A percentile compares a stretch with the other conserved stretches of the same genome.
These are phyloP conservation scores for Epirrhoe alternata DNA, from an alignment of 2,888 invertebrate species.

Conservation along the genomic window DNA sequence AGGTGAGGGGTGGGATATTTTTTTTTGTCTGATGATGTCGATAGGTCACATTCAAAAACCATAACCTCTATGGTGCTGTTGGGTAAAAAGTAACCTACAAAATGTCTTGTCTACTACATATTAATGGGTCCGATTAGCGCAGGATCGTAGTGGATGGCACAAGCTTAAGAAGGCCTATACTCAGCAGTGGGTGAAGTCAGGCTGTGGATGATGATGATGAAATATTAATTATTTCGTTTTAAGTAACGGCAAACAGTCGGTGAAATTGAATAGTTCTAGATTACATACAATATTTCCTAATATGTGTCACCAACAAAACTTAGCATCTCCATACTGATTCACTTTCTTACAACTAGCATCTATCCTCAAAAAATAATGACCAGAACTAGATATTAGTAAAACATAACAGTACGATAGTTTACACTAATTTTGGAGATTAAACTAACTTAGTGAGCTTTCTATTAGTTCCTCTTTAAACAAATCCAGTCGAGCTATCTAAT, in stretches of 20 bases:
- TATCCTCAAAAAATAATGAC: constrained; percentile 23
- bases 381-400: constrained; percentile 24
- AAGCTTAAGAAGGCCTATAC: too few relatives aligned
- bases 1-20: constrained; percentile 58
- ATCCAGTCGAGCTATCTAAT: background rate
- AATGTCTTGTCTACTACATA: too few relatives aligned
- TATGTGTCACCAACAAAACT: background rate
- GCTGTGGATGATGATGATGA: too few relatives aligned
- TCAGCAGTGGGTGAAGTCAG: too few relatives aligned
- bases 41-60: too few relatives aligned
- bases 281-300: background rate
- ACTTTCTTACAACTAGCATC: constrained; percentile 19
- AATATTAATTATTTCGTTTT: too few relatives aligned
- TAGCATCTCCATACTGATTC: constrained; percentile 15
- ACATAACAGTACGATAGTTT: constrained; percentile 19
- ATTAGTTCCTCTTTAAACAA: background rate
- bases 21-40: too few relatives aligned
- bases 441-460: constrained; percentile 25
- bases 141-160: too few relatives aligned
- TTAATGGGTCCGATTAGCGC: too few relatives aligned
- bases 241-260: too few relatives aligned
- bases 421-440: constrained; percentile 20
- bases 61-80: too few relatives aligned
- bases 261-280: background rate
- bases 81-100: too few relatives aligned